phyloP scores from a whole-genome alignment of 2,888 invertebrate species.

The Drosophila robusta region DNA sequence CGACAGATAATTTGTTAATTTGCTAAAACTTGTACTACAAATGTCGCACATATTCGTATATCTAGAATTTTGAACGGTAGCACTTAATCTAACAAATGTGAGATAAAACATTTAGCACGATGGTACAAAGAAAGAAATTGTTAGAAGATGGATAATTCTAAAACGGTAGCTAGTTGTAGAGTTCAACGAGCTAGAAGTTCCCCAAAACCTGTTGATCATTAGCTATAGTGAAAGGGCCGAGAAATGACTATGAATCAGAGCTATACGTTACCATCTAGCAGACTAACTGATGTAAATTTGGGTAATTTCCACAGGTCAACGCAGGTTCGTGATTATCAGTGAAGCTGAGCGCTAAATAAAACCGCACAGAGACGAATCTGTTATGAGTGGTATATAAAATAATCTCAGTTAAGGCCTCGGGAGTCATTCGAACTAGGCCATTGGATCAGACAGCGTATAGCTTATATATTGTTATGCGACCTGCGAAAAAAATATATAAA shows the following conservation, averaged over 20 bases:
- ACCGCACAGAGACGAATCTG: too few species aligned
- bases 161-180: too few species aligned
- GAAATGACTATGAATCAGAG: background rate
- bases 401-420: too few species aligned
- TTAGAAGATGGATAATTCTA: background rate
- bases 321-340: too few species aligned
- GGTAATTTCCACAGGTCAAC: too few species aligned
- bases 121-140: background rate
- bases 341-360: too few species aligned
- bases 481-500: too few species aligned
- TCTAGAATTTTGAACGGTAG: background rate
- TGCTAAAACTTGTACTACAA: conserved; percentile 27
- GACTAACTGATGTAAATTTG: too few species aligned
- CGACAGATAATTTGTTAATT: conserved; percentile 38
- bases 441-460: too few species aligned
- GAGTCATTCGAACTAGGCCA: too few species aligned
- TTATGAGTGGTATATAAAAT: too few species aligned
- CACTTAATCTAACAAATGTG: conserved; percentile 10
- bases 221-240: background rate
- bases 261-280: background rate
- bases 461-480: too few species aligned
- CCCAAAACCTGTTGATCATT: background rate
- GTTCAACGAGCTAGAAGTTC: background rate
- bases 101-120: conserved; percentile 19
- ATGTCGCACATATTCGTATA: conserved; percentile 20